phyloP scores from a whole-genome alignment of 2,797 vertebrate species.

The Alca torda region DNA sequence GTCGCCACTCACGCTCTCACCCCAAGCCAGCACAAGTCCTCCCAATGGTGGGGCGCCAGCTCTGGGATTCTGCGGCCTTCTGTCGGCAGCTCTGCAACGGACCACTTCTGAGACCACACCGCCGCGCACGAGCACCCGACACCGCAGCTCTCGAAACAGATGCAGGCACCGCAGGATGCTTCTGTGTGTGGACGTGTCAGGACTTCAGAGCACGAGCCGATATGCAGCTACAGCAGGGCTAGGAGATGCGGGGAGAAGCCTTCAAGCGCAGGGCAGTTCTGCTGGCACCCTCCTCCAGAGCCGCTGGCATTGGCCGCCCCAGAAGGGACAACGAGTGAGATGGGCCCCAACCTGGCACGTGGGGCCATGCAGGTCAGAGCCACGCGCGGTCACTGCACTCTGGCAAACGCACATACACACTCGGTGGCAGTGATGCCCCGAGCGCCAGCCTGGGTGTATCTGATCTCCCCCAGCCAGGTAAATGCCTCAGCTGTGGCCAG shows the following conservation, averaged over 20 bases:
- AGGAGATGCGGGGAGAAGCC: rapidly evolving
- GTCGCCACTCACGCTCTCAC: rapidly evolving
- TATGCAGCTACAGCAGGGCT: neutral
- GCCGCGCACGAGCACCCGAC: neutral
- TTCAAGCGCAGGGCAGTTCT: neutral
- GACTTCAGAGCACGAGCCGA: neutral
- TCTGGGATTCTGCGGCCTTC: neutral
- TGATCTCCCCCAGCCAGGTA: neutral
- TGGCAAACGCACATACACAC: rapidly evolving
- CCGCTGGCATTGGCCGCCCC: rapidly evolving
- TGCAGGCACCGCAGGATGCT: neutral
- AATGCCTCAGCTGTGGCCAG: neutral
- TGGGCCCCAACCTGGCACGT: neutral
- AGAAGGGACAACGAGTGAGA: neutral
- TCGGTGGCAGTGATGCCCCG: rapidly evolving
- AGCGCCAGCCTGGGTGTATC: neutral
- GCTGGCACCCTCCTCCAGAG: neutral
- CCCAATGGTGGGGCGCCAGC: rapidly evolving
- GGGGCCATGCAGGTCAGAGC: neutral
- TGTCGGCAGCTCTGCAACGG: neutral
- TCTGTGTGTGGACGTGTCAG: rapidly evolving
- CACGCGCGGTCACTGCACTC: rapidly evolving
- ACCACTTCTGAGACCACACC: neutral
- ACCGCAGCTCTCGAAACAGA: neutral
- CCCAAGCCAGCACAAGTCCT: rapidly evolving